phyloP scores from a whole-genome alignment of 1,140 invertebrate genomes.

The Metaphire vulgaris region DNA sequence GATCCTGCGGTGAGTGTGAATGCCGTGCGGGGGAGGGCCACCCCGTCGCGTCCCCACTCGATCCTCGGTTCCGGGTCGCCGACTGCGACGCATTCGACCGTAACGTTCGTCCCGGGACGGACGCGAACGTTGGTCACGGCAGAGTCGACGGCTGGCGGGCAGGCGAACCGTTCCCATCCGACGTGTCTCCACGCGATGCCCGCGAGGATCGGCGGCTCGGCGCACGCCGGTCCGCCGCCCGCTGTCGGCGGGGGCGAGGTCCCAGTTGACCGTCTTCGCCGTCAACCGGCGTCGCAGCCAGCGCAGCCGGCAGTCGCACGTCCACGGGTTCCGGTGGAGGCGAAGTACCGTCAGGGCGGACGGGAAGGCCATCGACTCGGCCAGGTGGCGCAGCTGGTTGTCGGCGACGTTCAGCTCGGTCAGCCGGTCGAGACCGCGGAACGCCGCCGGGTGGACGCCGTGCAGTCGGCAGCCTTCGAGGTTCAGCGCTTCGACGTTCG shows the following conservation, averaged over 20 bases:
- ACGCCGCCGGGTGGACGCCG: constrained; percentile 3
- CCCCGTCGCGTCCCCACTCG: no score
- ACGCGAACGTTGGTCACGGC: not conserved
- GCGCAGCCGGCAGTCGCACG: constrained; percentile 40
- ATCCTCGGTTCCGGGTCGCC: constrained; percentile 24
- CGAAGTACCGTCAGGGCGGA: constrained; percentile 29
- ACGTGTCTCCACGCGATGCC: constrained; percentile 20
- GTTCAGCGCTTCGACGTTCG: constrained; percentile 33
- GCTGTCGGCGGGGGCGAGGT: constrained; percentile 19
- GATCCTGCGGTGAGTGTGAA: no score
- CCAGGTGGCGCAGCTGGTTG: constrained; percentile 35
- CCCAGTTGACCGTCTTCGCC: constrained; percentile 20
- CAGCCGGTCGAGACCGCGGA: constrained; percentile 10
- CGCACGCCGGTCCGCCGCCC: constrained; percentile 11
- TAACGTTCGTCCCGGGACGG: constrained; percentile 9
- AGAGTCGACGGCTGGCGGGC: constrained; percentile 11
- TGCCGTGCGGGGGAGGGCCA: no score
- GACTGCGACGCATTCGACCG: constrained; percentile 15
- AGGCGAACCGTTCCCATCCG: constrained; percentile 14
- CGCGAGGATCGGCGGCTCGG: constrained; percentile 2
- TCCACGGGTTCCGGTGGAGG: constrained; percentile 44
- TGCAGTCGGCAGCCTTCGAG: constrained; percentile 21
- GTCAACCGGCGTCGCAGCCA: constrained; percentile 8
- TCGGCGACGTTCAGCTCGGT: constrained; percentile 34
- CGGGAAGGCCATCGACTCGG: constrained; percentile 12